phyloP scores from a whole-genome alignment of 92 coral and sea anemone species.

The Virgularia gustaviana region DNA sequence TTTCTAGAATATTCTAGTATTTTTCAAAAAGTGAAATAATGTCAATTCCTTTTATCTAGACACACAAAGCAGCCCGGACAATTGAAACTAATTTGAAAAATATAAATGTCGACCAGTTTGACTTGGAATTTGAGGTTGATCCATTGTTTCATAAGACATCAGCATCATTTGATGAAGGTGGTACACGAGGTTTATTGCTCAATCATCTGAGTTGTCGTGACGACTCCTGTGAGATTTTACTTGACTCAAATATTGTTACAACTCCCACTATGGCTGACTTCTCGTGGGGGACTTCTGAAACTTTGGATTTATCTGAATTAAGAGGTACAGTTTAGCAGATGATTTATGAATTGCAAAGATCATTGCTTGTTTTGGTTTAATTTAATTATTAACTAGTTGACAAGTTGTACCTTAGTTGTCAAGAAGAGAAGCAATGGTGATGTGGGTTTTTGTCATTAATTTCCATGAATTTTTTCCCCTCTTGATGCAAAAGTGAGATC shows the following conservation, averaged over 20 bases:
- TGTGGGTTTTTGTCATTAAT: too few species aligned
- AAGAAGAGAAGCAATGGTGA: neutral
- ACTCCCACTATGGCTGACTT: conserved; percentile 51
- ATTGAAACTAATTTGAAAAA: conserved; percentile 75
- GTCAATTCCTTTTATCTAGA: conserved; percentile 33
- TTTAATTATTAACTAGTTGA: neutral
- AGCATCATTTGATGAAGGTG: conserved; percentile 97
- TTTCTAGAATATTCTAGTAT: neutral
- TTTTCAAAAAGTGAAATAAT: neutral
- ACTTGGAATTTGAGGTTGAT: conserved; percentile 93
- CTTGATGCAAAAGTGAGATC: too few species aligned
- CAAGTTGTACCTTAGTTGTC: neutral
- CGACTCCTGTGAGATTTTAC: conserved; percentile 74
- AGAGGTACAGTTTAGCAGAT: conserved; percentile 47
- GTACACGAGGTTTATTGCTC: conserved; percentile 71
- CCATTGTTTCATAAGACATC: conserved; percentile 95
- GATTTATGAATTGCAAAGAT: neutral
- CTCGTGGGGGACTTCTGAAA: conserved; percentile 5
- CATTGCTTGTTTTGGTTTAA: neutral
- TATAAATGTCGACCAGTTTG: conserved; percentile 85
- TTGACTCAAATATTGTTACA: conserved; percentile 73
- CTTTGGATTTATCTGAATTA: conserved; percentile 75
- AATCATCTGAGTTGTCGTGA: conserved; percentile 77
- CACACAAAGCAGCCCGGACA: conserved; percentile 65
- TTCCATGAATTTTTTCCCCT: too few species aligned